These are phyloP conservation scores for Geotrupes spiniger DNA, from an alignment of 2,888 invertebrate species.

Conservation along the genomic window DNA sequence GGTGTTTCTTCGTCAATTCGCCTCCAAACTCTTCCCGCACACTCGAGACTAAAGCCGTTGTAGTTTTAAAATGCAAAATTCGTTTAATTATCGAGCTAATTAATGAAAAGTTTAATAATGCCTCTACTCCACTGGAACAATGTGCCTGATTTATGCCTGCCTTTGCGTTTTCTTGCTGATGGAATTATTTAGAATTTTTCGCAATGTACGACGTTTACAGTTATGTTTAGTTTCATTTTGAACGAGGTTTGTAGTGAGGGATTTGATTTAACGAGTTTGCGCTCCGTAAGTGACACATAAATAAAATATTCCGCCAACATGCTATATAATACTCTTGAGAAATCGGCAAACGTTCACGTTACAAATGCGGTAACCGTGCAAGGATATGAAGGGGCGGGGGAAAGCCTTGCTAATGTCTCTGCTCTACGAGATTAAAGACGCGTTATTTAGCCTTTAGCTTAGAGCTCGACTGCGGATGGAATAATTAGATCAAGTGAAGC, in stretches of 20 bases:
- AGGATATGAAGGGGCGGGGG: constrained; percentile 6
- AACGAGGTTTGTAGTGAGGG: no score
- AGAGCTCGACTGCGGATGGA: constrained; percentile 44
- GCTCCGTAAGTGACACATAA: neutral
- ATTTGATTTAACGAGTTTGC: no score
- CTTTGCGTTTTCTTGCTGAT: constrained; percentile 19
- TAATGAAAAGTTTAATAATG: constrained; percentile 38
- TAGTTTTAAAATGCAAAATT: constrained; percentile 37
- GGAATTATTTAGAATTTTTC: neutral
- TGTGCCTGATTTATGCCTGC: constrained; percentile 31
- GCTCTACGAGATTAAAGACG: constrained; percentile 45
- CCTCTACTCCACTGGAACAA: constrained; percentile 32
- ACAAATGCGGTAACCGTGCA: constrained; percentile 6
- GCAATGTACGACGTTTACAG: no score
- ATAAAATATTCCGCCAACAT: constrained; percentile 1
- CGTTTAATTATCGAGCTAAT: constrained; percentile 39
- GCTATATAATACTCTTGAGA: constrained; percentile 6
- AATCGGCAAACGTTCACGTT: constrained; percentile 7
- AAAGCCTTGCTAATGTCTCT: constrained; percentile 18
- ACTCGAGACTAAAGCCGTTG: constrained; percentile 19
- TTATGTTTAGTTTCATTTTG: no score
- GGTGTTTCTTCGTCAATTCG: constrained; percentile 26
- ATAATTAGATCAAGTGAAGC: constrained; percentile 49
- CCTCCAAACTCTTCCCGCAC: constrained; percentile 21
- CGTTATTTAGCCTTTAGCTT: constrained; percentile 49